Evolutionary conservation across 2,113 vertebrate species (phyloP), one percentile per base, ranked within the genome.

Genomic region (Lycaon pictus): DNA sequence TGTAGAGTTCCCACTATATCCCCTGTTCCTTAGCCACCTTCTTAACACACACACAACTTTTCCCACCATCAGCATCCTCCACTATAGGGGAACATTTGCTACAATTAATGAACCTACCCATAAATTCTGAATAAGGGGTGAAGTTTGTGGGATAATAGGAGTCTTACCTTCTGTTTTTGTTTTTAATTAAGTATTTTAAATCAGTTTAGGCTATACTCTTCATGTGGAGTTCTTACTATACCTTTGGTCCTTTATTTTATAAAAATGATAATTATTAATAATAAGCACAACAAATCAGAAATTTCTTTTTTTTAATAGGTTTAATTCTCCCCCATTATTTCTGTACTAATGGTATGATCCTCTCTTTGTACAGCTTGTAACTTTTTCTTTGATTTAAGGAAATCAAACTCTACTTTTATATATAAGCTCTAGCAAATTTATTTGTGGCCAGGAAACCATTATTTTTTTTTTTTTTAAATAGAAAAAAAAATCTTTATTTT

Each of bases 301-400:
- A 43, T 88, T 81, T 96, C 19, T 86, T 55, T 95, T 77, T 96
- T 84, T 29, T n/a, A 94, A 67, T 83, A 93, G 2, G 19, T 48
- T 29, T 25, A 7, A 20, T 32, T 87, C 56, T 65, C 12, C 19
- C 15, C 2, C 3, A 62, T 95, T 96, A 56, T 95, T 96, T 93
- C 29, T 86, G 3, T 86, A 83, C 62, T 90, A 12, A 86, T 79
- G 25, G 25, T 95, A 23, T 43, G 37, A 76, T 76, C 35, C 13
- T 95, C 12, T 87, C 13, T 43, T 84, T 95, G 19, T 85, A 69
- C 60, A 82, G 69, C 13, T 93, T 95, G 62, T 84, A 43, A 88
- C 65, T 85, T 5, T 80, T 56, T 79, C 43, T 95, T 96, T 95
- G n/a, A 25, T 67, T 95, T 65, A 89, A 55, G 20, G 60, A 95